Percentiles rank a stretch among this genome's conserved stretches.
Evolutionary conservation across 2,888 invertebrate species (phyloP).

Genomic region (Cryptosula pallasiana): DNA sequence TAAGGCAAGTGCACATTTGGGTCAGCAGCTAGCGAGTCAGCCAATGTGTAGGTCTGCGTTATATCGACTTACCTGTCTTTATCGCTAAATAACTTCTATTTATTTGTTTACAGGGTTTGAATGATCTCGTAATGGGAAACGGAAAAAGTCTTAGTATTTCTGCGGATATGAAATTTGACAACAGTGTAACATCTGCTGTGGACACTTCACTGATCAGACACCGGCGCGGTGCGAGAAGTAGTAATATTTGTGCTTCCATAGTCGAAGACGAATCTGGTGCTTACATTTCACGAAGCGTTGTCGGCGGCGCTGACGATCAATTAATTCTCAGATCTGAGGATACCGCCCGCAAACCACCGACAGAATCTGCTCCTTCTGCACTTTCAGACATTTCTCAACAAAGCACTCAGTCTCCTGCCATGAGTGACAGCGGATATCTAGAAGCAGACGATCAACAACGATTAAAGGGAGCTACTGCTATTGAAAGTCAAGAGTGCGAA

Average conservation of each 20-base stretch:
- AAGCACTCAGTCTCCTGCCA: background rate
- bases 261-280: conserved; percentile 9
- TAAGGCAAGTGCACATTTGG: no score
- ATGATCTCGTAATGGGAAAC: background rate
- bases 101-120: conserved; percentile 4
- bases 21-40: no score
- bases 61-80: no score
- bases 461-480: background rate
- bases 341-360: background rate
- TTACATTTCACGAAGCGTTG: background rate
- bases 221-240: background rate
- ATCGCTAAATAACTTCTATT: no score
- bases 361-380: background rate
- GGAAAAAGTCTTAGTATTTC: background rate
- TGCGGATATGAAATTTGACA: background rate
- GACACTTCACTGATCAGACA: background rate
- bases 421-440: conserved; percentile 21
- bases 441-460: background rate
- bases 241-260: conserved; percentile 6
- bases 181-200: background rate
- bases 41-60: no score
- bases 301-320: background rate
- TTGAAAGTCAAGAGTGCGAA: background rate
- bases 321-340: background rate
- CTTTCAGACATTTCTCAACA: no score